Conservation (phyloP, 2,113 vertebrate genomes). For the Myiopsitta monachus region DNA sequence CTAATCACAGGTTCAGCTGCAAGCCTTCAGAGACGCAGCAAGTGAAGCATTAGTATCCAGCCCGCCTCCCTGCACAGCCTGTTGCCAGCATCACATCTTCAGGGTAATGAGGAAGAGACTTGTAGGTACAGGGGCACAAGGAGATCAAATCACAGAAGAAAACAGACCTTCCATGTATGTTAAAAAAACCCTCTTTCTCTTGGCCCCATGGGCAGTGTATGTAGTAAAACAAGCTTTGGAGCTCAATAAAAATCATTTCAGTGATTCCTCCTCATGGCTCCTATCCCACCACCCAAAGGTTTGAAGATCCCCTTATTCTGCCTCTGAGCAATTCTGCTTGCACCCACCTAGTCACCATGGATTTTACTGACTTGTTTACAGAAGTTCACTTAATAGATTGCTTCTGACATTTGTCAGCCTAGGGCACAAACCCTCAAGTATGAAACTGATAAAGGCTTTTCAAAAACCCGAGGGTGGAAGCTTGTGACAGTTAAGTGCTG, state of each 20-base stretch:
- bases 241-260: background rate
- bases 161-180: accelerated
- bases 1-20: background rate
- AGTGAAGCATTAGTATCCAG: background rate
- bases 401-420: background rate
- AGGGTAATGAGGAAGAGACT: background rate
- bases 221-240: background rate
- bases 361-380: background rate
- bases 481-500: background rate
- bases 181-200: background rate
- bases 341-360: background rate
- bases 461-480: background rate
- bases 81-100: background rate
- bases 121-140: background rate
- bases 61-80: no score
- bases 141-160: background rate
- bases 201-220: accelerated
- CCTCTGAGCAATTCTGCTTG: background rate
- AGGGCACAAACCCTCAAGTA: background rate
- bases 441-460: background rate
- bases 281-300: background rate
- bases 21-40: background rate
- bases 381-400: background rate
- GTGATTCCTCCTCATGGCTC: background rate
- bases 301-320: background rate